phyloP scores from a whole-genome alignment of 2,888 invertebrate species.

The Lycocerus yunnanus region DNA sequence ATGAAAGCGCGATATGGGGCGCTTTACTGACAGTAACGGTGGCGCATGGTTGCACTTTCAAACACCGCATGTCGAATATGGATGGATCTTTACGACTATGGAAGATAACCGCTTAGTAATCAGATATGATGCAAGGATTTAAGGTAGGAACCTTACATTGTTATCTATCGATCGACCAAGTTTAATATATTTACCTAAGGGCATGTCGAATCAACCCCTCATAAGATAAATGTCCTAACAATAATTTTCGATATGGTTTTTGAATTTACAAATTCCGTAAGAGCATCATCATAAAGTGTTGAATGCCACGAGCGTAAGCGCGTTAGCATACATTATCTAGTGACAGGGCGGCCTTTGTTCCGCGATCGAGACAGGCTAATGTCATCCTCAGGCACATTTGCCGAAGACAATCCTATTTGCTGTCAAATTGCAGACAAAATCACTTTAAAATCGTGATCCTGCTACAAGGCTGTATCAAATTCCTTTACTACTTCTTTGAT shows the following conservation, averaged over 20 bases:
- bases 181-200: conserved; percentile 14
- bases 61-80: conserved; percentile 52
- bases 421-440: conserved; percentile 54
- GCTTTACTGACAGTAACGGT: conserved; percentile 53
- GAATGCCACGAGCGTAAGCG: conserved; percentile 52
- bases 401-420: conserved; percentile 56
- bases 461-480: neutral
- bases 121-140: conserved; percentile 13
- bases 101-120: conserved; percentile 15
- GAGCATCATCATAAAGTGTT: conserved; percentile 50
- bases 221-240: conserved; percentile 25
- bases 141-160: conserved; percentile 6
- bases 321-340: conserved; percentile 57
- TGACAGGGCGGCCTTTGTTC: conserved; percentile 55
- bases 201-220: conserved; percentile 15
- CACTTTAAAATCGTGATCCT: conserved; percentile 45
- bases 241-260: conserved; percentile 29
- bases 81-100: conserved; percentile 30
- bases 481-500: neutral
- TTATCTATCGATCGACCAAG: conserved; percentile 21
- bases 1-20: conserved; percentile 56
- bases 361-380: conserved; percentile 55
- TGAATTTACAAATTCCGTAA: conserved; percentile 40
- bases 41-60: conserved; percentile 53
- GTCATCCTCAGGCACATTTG: conserved; percentile 55